A percentile compares a stretch with the other conserved stretches of the same genome.
These are phyloP conservation scores for Leptothorax acervorum DNA, from an alignment of 2,888 invertebrate genomes.

Conservation along the genomic window DNA sequence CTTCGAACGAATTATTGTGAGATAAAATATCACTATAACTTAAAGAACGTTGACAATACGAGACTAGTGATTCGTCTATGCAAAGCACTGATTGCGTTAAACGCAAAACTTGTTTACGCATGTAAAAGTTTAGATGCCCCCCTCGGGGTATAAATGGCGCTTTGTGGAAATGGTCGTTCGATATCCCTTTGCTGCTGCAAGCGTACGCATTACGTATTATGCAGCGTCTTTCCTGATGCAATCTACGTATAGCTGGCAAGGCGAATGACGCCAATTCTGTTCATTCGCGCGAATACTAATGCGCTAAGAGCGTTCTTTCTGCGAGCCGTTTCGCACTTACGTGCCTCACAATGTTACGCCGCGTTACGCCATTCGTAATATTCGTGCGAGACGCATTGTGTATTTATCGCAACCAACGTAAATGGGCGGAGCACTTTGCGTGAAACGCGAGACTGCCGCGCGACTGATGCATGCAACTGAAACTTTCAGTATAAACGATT, in stretches of 20 bases:
- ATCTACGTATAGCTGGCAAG: conserved; percentile 47
- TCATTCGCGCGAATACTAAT: conserved; percentile 46
- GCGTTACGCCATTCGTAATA: conserved; percentile 28
- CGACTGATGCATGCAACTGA: neutral
- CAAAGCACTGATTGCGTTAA: conserved; percentile 8
- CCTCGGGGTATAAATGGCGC: conserved; percentile 31
- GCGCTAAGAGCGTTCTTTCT: conserved; percentile 18
- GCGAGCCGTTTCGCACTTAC: conserved; percentile 15
- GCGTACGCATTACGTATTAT: conserved; percentile 44
- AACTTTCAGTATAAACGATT: neutral
- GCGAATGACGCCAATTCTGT: conserved; percentile 16
- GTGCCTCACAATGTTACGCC: conserved; percentile 18
- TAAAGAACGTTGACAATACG: conserved; percentile 14
- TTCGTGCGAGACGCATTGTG: conserved; percentile 33
- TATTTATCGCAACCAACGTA: conserved; percentile 23
- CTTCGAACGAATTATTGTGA: conserved; percentile 21
- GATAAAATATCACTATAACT: conserved; percentile 1
- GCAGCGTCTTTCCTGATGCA: conserved; percentile 47
- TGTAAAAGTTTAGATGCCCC: conserved; percentile 28
- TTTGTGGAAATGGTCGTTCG: conserved; percentile 57
- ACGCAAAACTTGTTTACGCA: conserved; percentile 9
- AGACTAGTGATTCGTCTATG: neutral
- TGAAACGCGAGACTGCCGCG: conserved; percentile 6
- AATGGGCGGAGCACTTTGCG: conserved; percentile 20
- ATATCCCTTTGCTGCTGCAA: conserved; percentile 31